Evolutionary conservation across 2,888 invertebrate species (phyloP), one percentile per base, ranked within the genome.

Genomic region (Chrysolina oricalcia): DNA sequence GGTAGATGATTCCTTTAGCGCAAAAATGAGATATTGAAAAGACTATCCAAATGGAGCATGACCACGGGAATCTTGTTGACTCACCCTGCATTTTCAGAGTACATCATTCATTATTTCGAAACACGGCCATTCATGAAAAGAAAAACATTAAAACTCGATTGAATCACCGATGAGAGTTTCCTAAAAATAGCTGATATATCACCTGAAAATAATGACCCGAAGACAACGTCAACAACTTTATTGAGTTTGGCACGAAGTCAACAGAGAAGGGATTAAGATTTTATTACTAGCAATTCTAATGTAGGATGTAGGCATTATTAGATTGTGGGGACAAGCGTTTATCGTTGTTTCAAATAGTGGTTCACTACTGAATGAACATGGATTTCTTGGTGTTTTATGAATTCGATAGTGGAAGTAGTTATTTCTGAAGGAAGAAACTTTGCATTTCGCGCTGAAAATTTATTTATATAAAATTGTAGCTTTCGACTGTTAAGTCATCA

Each of bases 181-280:
- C 72, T 68, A 64, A 75, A 72, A 69, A 75, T 50, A 75, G 50
- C 64, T 48, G 17, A 69, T 67, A 72, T 65, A 70, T 63, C 72
- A 75, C 72, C 72, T 75, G 70, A 70, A 72, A 72, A 72, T 75
- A 72, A 75, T 41, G 68, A 68, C 67, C 40, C 35, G 19, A 46
- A 69, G 71, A 72, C 56, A 69, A 69, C 68, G 21, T 23, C 48
- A 27, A 50, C 67, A 23, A 64, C 67, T 71, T 71, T 69, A 75
- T 75, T 63, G 27, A 72, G 21, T 19, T 72, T 75, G 69, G 75
- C 75, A 41, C 56, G 46, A 27, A 72, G 75, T 69, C 75, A 75
- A 72, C 72, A 41, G 41, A 68, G 35, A 43, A 50, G 59, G 53
- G 56, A 48, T 72, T 72, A 75, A 72, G 69, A 64, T 67, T 63